Percentiles rank a stretch among this genome's conserved stretches.
phyloP scores from a whole-genome alignment of 2,113 vertebrate genomes.

The Tyto alba region DNA sequence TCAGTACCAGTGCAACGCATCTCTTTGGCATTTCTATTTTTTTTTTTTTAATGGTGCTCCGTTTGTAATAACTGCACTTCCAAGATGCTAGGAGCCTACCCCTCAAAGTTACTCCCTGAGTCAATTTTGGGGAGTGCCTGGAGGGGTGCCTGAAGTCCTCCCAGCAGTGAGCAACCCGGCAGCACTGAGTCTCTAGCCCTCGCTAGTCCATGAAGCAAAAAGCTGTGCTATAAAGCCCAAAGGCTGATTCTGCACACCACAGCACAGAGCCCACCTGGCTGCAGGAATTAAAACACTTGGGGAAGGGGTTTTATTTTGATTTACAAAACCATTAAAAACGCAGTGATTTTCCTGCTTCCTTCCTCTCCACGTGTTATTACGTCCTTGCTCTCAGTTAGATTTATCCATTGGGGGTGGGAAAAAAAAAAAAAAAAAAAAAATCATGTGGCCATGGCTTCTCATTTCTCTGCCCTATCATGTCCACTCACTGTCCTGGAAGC shows the following conservation, averaged over 20 bases:
- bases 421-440: accelerated
- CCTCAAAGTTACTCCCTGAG: not conserved
- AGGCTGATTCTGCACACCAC: not conserved
- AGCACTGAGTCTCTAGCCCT: not conserved
- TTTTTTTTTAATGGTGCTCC: not conserved
- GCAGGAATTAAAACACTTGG: not conserved
- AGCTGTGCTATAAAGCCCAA: not conserved
- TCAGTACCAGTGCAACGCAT: not conserved
- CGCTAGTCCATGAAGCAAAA: not conserved
- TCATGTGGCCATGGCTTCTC: not conserved
- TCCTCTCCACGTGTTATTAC: not conserved
- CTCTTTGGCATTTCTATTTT: not conserved
- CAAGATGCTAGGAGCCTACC: not conserved
- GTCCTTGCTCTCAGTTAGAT: not conserved
- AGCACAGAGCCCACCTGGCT: not conserved
- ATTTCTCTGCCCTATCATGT: not conserved
- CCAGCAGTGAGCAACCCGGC: not conserved
- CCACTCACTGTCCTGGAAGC: not conserved
- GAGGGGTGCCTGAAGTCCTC: not conserved
- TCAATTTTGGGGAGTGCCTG: not conserved
- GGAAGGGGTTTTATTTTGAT: not conserved
- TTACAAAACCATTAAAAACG: not conserved
- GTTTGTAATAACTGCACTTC: not conserved
- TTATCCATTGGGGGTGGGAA: not conserved
- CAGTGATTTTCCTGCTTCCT: not conserved